phyloP scores from a whole-genome alignment of 2,888 invertebrate genomes.

The Pollenia angustigena region DNA sequence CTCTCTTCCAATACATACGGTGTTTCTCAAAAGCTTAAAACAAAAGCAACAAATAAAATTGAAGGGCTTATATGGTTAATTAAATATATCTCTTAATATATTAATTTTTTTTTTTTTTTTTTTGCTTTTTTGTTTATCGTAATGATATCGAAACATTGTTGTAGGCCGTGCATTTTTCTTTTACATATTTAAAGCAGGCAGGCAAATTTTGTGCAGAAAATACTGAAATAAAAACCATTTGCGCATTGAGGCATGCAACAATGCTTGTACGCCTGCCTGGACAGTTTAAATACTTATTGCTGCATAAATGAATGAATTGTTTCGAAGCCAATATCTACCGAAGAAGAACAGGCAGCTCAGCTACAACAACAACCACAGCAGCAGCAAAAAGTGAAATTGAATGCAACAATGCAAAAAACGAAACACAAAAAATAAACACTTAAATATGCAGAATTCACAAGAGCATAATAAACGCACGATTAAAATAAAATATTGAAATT shows the following conservation, averaged over 20 bases:
- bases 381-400: conserved; percentile 61
- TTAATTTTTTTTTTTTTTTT: not conserved
- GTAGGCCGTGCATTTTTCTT: conserved; percentile 13
- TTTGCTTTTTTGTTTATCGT: conserved; percentile 15
- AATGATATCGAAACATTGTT: conserved; percentile 55
- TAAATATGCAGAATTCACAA: conserved; percentile 49
- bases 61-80: conserved; percentile 43
- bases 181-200: conserved; percentile 36
- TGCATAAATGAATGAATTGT: conserved; percentile 54
- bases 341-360: conserved; percentile 4
- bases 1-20: not conserved
- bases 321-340: conserved; percentile 40
- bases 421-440: conserved; percentile 14
- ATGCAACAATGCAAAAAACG: conserved; percentile 36
- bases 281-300: conserved; percentile 57
- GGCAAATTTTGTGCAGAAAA: conserved; percentile 4
- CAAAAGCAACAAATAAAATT: not conserved
- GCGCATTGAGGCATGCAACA: conserved; percentile 68
- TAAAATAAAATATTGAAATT: conserved; percentile 27
- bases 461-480: conserved; percentile 10
- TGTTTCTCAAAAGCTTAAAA: not conserved
- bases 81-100: conserved; percentile 55
- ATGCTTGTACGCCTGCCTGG: conserved; percentile 71
- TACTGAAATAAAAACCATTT: conserved; percentile 36
- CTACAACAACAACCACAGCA: not conserved